Evolutionary conservation across 1,140 invertebrate species (phyloP), one percentile per base, ranked within the genome.

Genomic region (Physella acuta): DNA sequence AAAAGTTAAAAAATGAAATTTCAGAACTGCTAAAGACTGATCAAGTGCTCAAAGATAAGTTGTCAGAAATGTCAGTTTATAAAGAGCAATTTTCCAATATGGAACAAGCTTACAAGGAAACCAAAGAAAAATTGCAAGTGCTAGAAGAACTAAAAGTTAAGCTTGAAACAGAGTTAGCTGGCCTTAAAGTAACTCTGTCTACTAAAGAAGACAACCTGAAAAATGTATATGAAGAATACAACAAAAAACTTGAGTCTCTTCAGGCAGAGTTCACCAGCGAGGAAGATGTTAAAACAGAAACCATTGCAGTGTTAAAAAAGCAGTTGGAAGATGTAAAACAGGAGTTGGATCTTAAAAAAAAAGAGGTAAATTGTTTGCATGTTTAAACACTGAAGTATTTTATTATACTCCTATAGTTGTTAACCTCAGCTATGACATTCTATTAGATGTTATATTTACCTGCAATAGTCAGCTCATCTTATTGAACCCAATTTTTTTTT

Each of bases 171-270:
- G 39, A 36, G 30, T 39, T 56, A 34, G 56, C 44, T 30, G 53
- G 28, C 55, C 20, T 36, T 11, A 44, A 61, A 37, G 44, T 36
- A n/a, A 61, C 34, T 3, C 53, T 68, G 1, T 34, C 65, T 26
- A 63, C 31, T 4, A 65, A 26, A 55, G 64, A 34, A 70, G 53
- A 69, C 61, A 56, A 64, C 26, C 26, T 71, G 58, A 58, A 67
- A 5, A 49, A 49, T n/a, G 26, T 59, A 33, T 24, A 63, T 8
- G 53, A 71, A 11, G 67, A 70, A 34, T 51, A 70, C n/a, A 58
- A 51, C 2, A 66, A 56, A 24, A 49, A 59, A 56, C 52, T 64
- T 30, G 65, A 39, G 3, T 26, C 39, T 2, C 65, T 73, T 28
- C 55, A 63, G 33, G 67, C 62, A 37, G 24, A 70, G 2, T 36